Evolutionary conservation across 2,113 vertebrate species (phyloP), one percentile per base, ranked within the genome.

Genomic region (Tichodroma muraria): DNA sequence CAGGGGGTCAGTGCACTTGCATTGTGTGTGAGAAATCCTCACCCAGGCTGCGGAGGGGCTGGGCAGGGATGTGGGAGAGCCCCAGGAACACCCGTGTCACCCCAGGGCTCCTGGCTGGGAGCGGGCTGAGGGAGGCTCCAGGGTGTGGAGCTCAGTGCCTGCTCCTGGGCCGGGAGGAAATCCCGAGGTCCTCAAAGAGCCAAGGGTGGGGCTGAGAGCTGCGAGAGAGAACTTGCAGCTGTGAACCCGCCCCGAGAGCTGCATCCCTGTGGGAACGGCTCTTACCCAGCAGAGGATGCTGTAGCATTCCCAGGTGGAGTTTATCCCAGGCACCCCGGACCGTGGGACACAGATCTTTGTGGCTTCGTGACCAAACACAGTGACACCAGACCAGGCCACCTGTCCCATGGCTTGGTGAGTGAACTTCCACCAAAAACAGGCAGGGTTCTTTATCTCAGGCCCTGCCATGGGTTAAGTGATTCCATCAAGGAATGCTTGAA

Each of bases 1-100:
- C 75, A 68, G 53, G 80, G 49, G 18, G 6, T 40, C 9, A 1
- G 15, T 6, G 56, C 19, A 1, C 31, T 38, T 4, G 0, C 0
- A 0, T 1, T 9, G 18, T 2, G 50, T 0, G 0, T 23, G 38
- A 70, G 75, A 40, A 60, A 20, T 37, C 61, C 28, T 66, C 42
- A 6, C 8, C 1, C 27, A 11, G 68, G 5, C 19, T 31, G n/a
- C 1, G 8, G 40, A 20, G 56, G 77, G 61, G n/a, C 8, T 35
- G 15, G 20, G 54, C 2, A 0, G 8, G 52, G 71, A 0, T 30
- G 40, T 16, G 27, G 60, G 60, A 40, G 30, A 59, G 54, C n/a
- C 78, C 63, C 15, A 8, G 71, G 45, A 53, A 4, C 28, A 28
- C 27, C 45, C 21, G 38, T 25, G n/a, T 23, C 11, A 0, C 8